These are phyloP conservation scores for Hofmannophila pseudospretella DNA, from an alignment of 2,888 invertebrate genomes.

Conservation along the genomic window DNA sequence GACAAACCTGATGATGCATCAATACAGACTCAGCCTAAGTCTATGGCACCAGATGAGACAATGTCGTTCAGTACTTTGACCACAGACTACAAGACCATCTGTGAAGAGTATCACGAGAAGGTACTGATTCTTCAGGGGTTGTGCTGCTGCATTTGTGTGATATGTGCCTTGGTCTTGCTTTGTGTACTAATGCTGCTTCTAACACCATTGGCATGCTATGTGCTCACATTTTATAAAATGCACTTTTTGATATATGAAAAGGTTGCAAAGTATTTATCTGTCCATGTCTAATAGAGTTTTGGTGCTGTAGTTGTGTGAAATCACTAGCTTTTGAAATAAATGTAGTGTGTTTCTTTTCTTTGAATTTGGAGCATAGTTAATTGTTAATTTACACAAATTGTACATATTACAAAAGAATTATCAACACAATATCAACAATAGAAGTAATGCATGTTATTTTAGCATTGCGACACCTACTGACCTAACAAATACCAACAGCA, in stretches of 20 bases:
- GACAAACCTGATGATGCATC: constrained; percentile 35
- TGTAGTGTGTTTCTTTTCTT: not conserved
- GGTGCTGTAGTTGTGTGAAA: not conserved
- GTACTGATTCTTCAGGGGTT: constrained; percentile 61
- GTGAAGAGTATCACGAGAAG: constrained; percentile 83
- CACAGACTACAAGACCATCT: constrained; percentile 84
- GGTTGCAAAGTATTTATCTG: constrained; percentile 25
- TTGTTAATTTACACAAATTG: too few relatives aligned
- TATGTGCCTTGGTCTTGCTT: constrained; percentile 20
- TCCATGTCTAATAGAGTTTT: constrained; percentile 5
- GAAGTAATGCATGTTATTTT: too few relatives aligned
- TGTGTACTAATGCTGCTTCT: constrained; percentile 32
- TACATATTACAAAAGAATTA: too few relatives aligned
- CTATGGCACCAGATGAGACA: constrained; percentile 53
- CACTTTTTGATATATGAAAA: constrained; percentile 30
- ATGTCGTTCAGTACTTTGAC: constrained; percentile 77
- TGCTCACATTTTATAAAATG: constrained; percentile 29
- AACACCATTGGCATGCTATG: constrained; percentile 39
- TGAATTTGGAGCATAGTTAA: too few relatives aligned
- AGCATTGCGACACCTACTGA: too few relatives aligned
- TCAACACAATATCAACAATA: too few relatives aligned
- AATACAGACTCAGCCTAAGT: constrained; percentile 42
- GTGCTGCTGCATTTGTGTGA: constrained; percentile 30
- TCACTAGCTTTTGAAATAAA: too few relatives aligned
- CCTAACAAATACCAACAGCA: too few relatives aligned